Base-by-base conservation (phyloP, 2,888 invertebrate genomes). In the Cryptus armator region DNA sequence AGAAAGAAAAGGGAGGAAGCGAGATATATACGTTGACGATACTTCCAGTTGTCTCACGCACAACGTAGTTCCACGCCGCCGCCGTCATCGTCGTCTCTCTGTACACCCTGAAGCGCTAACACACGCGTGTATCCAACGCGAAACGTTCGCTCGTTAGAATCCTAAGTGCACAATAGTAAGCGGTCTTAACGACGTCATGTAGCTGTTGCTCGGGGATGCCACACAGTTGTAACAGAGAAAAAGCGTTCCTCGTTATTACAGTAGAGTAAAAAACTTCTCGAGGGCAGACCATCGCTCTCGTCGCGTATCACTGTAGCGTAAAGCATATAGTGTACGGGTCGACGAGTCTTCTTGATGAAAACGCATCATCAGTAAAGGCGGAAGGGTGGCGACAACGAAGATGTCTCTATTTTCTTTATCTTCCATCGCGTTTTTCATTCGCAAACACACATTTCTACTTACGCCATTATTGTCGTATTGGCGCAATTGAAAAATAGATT, bases 111-210 rank as follows among this genome's bases (percentile, higher is more conserved):
- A 32, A 66, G 66, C 37, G 12, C 43, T 71, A 64, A 66, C 46
- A 71, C 9, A 62, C 62, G 32, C 43, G 64, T 71, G 14, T 71
- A 37, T 62, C 56, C 71, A 46, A 37, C 37, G 37, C 37, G 67
- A 64, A 71, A 76, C 44, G 68, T 32, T 59, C 53, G 76, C 75
- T 84, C 76, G 79, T 81, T 84, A 84, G 71, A 77, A 77, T 76
- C 71, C 75, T 77, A 81, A 84, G 84, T 81, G 84, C 77, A 81
- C 84, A 84, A 71, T 81, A 77, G 81, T 81, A 74, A 81, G 79
- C 59, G 71, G 75, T 72, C 56, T 79, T 84, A 81, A 78, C 82
- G 71, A 79, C 85, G 46, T 75, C 16, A 70, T 77, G 46, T 74
- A 44, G 70, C 71, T 78, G 78, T 75, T 68, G 48, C 78, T 78